Base-by-base conservation (phyloP, 2,797 vertebrate genomes). In the Echiichthys vipera region DNA sequence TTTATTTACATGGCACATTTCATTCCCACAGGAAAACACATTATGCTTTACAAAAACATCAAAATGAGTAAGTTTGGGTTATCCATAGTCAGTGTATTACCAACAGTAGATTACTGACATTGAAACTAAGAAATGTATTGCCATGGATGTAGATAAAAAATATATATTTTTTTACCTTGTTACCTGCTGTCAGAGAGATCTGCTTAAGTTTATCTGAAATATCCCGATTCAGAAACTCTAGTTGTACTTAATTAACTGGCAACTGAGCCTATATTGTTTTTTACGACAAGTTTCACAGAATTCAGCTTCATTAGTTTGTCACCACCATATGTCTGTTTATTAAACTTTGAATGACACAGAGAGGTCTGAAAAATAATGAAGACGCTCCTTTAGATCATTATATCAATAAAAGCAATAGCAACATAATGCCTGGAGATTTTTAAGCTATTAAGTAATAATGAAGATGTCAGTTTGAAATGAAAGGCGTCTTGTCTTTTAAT, bases 401-500 rank as follows among this genome's bases (percentile, higher is more conserved):
- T 18, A 67, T 64, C 20, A 66, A 27, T 37, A 62, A 10, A 3
- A 37, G 18, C n/a, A 74, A 24, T 7, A 77, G 42, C 30, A 63
- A 22, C 17, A 20, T 1, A 18, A 25, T 18, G 7, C 40, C 13
- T 61, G 20, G 4, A 77, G 36, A 69, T 59, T 5, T 69, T 51
- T 40, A 29, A 17, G 25, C 37, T 37, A 57, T 71, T 51, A 55
- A 56, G 61, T 69, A 72, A 80, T 65, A 54, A 69, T 53, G 39
- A 54, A 82, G 58, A 73, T 79, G 62, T 84, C 70, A 84, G 71
- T 81, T 81, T 76, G 66, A 86, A 81, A 82, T 69, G 49, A 81
- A 85, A 72, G 47, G 69, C 37, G 51, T 84, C 65, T 70, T 78
- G 24, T 50, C 71, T 86, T 90, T 87, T 87, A 87, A 91, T 91